A percentile compares a stretch with the other conserved stretches of the same genome.
Conservation (phyloP, 2,888 invertebrate genomes). For the Venusia cambrica region DNA sequence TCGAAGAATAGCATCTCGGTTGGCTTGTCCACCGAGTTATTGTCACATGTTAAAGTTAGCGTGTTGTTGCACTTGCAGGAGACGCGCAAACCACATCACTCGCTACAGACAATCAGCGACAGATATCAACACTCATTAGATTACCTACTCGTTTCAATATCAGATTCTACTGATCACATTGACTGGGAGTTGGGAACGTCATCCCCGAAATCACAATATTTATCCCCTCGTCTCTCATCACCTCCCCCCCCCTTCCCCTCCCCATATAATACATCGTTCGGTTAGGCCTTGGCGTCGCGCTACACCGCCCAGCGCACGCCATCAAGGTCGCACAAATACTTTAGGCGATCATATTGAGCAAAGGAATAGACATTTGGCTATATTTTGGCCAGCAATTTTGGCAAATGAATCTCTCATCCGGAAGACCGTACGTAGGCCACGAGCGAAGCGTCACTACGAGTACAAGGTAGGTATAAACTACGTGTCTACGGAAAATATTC, state of each 20-base stretch:
- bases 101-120: slow-evolving; percentile 17
- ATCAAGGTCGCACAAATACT: slow-evolving; percentile 16
- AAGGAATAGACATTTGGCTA: slow-evolving; percentile 51
- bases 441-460: slow-evolving; percentile 73
- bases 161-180: slow-evolving; percentile 26
- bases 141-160: slow-evolving; percentile 15
- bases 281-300: slow-evolving; percentile 26
- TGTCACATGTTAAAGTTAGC: slow-evolving; percentile 65
- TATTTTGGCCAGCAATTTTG: slow-evolving; percentile 67
- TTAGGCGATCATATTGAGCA: slow-evolving; percentile 48
- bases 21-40: slow-evolving; percentile 69
- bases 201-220: slow-evolving; percentile 19
- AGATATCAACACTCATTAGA: slow-evolving; percentile 16
- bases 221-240: slow-evolving; percentile 19
- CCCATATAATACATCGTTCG: slow-evolving; percentile 15
- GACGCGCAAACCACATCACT: slow-evolving; percentile 11
- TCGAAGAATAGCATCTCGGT: slow-evolving; percentile 57
- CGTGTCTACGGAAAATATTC: slow-evolving; percentile 65
- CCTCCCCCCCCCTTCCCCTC: slow-evolving; percentile 15
- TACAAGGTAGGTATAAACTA: slow-evolving; percentile 74
- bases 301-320: slow-evolving; percentile 11
- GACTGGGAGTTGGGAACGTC: slow-evolving; percentile 18
- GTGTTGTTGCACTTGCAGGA: slow-evolving; percentile 38
- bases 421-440: slow-evolving; percentile 69
- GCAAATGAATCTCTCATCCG: slow-evolving; percentile 57